A percentile compares a stretch with the other conserved stretches of the same genome.
phyloP scores from a whole-genome alignment of 1,140 invertebrate species.

The Drosophila persimilis region DNA sequence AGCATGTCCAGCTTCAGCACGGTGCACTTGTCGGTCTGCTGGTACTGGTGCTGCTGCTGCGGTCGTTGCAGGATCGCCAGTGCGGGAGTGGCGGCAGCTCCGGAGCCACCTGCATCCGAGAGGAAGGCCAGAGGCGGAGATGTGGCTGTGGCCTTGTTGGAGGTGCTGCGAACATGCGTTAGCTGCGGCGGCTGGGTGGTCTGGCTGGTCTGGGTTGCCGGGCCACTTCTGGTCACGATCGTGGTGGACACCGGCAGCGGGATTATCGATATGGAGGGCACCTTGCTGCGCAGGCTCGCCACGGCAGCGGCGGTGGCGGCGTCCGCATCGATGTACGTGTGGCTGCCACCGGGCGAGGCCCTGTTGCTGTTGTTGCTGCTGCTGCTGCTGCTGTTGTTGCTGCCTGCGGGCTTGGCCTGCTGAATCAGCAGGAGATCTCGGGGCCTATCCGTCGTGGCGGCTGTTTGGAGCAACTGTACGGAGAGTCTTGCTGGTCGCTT shows the following conservation, averaged over 20 bases:
- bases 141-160: conserved; percentile 77
- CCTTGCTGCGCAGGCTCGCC: conserved; percentile 71
- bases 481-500: not conserved
- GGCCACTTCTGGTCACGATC: conserved; percentile 52
- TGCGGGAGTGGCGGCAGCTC: conserved; percentile 1
- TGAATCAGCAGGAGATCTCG: conserved; percentile 78
- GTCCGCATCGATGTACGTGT: conserved; percentile 58
- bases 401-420: conserved; percentile 63
- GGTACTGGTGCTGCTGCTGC: conserved; percentile 76
- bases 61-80: conserved; percentile 42
- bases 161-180: conserved; percentile 50
- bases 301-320: conserved; percentile 72
- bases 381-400: conserved; percentile 32
- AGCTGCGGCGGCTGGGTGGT: conserved; percentile 18
- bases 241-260: conserved; percentile 70
- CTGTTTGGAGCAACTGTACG: conserved; percentile 37
- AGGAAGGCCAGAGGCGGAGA: conserved; percentile 70
- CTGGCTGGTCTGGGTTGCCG: no score
- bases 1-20: conserved; percentile 76
- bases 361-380: conserved; percentile 35
- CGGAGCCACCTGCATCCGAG: conserved; percentile 22
- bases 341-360: conserved; percentile 11
- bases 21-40: conserved; percentile 81
- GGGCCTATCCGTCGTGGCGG: conserved; percentile 76
- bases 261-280: conserved; percentile 81